Conservation (phyloP, 1,140 invertebrate genomes). For the Hypsibius dujardini region DNA sequence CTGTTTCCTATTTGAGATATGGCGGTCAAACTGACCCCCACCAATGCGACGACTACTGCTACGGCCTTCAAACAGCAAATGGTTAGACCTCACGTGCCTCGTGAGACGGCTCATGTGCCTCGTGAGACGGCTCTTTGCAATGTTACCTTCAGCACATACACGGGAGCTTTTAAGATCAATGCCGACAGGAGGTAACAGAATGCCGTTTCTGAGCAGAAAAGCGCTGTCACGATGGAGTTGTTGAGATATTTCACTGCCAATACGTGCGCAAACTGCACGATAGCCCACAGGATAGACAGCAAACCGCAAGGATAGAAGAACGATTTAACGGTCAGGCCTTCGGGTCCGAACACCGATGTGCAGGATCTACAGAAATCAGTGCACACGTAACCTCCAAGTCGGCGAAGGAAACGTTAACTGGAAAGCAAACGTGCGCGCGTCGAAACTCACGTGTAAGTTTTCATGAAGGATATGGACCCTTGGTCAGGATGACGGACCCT, state of each 20-base stretch:
- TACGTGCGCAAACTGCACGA: background rate
- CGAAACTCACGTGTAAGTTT: background rate
- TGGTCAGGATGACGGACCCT: background rate
- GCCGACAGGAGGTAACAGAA: background rate
- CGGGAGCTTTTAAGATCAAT: background rate
- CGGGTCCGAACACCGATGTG: background rate
- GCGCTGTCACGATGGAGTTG: background rate
- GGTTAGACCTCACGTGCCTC: too few relatives aligned
- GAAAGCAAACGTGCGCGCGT: too few relatives aligned
- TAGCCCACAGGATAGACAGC: background rate
- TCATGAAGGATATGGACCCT: background rate
- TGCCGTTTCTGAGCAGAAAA: conserved; percentile 3
- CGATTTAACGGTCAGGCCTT: background rate
- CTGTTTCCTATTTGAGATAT: background rate
- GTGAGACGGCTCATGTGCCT: background rate
- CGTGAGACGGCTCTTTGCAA: background rate
- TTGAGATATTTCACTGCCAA: background rate
- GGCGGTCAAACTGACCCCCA: background rate
- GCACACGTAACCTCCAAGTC: too few relatives aligned
- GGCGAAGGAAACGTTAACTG: too few relatives aligned
- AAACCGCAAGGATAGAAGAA: background rate
- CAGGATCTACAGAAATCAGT: too few relatives aligned
- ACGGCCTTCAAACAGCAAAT: background rate
- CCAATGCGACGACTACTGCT: background rate
- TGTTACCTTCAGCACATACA: background rate